These are phyloP conservation scores for Acleris sparsana DNA, from an alignment of 2,888 invertebrate genomes.

Conservation along the genomic window DNA sequence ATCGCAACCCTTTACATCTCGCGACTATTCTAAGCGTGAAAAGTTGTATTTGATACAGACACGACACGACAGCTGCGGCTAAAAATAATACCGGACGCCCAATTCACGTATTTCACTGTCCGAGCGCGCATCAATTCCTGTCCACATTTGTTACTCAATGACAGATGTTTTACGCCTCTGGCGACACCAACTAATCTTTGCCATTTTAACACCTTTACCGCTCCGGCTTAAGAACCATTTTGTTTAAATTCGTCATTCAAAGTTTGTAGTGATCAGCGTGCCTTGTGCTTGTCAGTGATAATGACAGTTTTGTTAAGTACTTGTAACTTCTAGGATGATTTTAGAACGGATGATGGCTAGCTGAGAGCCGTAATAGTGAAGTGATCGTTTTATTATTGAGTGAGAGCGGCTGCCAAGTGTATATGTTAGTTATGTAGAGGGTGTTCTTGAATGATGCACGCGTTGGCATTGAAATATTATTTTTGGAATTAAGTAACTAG, in stretches of 20 bases:
- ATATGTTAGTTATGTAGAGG: neutral
- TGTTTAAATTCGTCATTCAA: slow-evolving; percentile 34
- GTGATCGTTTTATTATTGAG: slow-evolving; percentile 20
- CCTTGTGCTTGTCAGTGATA: slow-evolving; percentile 68
- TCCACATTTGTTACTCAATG: slow-evolving; percentile 80
- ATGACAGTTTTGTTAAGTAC: slow-evolving; percentile 73
- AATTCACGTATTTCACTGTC: slow-evolving; percentile 83
- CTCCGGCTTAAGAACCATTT: slow-evolving; percentile 45
- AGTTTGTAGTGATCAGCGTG: slow-evolving; percentile 51
- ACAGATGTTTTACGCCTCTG: slow-evolving; percentile 78
- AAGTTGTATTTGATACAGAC: slow-evolving; percentile 61
- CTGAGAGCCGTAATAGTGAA: slow-evolving; percentile 8
- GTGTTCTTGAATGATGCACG: neutral
- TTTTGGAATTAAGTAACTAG: neutral
- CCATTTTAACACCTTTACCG: slow-evolving; percentile 40
- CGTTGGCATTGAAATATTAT: neutral
- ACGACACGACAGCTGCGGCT: slow-evolving; percentile 73
- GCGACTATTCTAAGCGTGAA: slow-evolving; percentile 33
- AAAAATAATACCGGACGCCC: slow-evolving; percentile 72
- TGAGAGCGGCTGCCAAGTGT: slow-evolving; percentile 12
- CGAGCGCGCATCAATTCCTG: slow-evolving; percentile 78
- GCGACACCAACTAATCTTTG: slow-evolving; percentile 43
- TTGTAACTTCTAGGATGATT: slow-evolving; percentile 71
- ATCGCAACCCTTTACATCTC: slow-evolving; percentile 28
- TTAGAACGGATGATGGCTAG: slow-evolving; percentile 43